Evolutionary conservation across 2,113 vertebrate species (phyloP), one percentile per base, ranked within the genome.

Genomic region (Phrynosoma blainvillii): DNA sequence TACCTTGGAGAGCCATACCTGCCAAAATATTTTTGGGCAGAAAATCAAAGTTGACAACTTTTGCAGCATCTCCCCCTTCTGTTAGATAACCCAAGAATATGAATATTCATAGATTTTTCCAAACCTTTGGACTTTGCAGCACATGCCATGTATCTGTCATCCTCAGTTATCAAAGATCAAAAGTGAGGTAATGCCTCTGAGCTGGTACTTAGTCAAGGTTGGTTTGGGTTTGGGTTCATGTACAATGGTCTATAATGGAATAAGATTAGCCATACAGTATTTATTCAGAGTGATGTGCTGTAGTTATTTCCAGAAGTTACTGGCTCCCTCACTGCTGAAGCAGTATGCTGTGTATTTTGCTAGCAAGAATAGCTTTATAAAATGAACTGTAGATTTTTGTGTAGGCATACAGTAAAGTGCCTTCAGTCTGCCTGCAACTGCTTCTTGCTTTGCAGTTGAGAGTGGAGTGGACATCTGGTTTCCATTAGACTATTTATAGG

Each of bases 401-500:
- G 59, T 66, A 13, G 25, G 20, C 79, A 74, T 54, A 79, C 42
- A 78, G 68, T 59, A 40, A 54, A 88, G 85, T 70, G 66, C 13
- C 88, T 6, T 71, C 79, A 40, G 2, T 86, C 20, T 77, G 32
- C 32, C 8, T 66, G 36, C 1, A 25, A 23, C 3, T 66, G 70
- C 25, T 77, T 16, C 9, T 83, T 27, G 25, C n/a, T 70, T 76
- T 89, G 27, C 47, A 13, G 32, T 62, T 90, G 36, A 56, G 30
- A 77, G 54, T 54, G 56, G 71, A 32, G 25, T 32, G 36, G 4
- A 21, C 40, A n/a, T 82, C 66, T 2, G 10, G 36, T 86, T 84
- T 32, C 79, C 32, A 75, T 84, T 80, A 80, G 30, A 47, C 59
- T 79, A 25, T 86, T 82, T 84, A 47, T 73, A 88, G 42, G 56